These are phyloP conservation scores for Etheostoma nigrum DNA, from an alignment of 2,797 vertebrate genomes.

Conservation along the genomic window DNA sequence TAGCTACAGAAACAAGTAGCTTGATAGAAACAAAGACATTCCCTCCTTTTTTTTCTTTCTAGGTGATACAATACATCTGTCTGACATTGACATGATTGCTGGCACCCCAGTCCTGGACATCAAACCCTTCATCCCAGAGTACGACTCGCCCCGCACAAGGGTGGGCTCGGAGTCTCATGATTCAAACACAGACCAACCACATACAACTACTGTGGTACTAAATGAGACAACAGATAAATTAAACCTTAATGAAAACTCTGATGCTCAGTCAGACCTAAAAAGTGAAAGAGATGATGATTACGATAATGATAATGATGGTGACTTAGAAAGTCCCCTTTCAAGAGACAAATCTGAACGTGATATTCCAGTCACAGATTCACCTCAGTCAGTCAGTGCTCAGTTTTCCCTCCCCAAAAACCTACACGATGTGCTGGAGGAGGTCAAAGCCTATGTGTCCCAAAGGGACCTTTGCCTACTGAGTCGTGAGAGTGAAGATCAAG, in stretches of 20 bases:
- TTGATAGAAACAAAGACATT: background rate
- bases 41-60: constrained; percentile 35
- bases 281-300: constrained; percentile 5
- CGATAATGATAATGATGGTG: background rate
- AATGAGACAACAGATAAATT: constrained; percentile 28
- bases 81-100: constrained; percentile 91
- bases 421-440: constrained; percentile 59
- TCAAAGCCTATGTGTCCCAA: constrained; percentile 69
- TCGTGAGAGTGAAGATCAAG: constrained; percentile 7
- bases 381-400: background rate
- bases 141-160: constrained; percentile 85
- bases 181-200: constrained; percentile 8
- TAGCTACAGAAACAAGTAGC: background rate
- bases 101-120: constrained; percentile 92
- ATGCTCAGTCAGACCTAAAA: constrained; percentile 23
- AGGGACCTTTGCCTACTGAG: constrained; percentile 28
- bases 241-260: background rate
- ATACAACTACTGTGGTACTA: background rate
- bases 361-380: constrained; percentile 1
- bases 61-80: constrained; percentile 89
- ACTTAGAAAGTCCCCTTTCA: constrained; percentile 2
- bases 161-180: constrained; percentile 23
- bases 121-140: constrained; percentile 92
- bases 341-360: constrained; percentile 22
- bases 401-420: constrained; percentile 43